Base-by-base conservation (phyloP, 2,797 vertebrate genomes). In the Muscicapa comitata region DNA sequence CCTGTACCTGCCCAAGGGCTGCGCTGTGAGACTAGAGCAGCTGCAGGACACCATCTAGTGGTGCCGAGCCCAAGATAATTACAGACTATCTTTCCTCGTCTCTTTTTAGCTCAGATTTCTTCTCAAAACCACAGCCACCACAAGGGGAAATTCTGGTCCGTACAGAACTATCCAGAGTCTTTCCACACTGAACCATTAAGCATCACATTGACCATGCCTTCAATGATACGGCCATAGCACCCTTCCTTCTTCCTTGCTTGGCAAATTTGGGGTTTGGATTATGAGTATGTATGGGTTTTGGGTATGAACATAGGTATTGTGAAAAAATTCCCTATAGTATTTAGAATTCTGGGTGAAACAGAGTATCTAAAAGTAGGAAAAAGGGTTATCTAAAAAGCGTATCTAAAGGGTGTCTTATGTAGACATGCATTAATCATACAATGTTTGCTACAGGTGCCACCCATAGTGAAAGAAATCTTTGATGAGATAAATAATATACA, bases 1-100 rank as follows among this genome's bases (percentile, higher is more conserved):
- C 51, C 31, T n/a, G 18, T 14, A 14, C 53, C 53, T 54, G 53
- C 31, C 51, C 53, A 3, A 2, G 31, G 18, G 13, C 31, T n/a
- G 53, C 19, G 29, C 51, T 21, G 31, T 21, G 19, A 14, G 19
- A 54, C 53, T n/a, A 54, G 53, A 55, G 53, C 88, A 81, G 96
- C 87, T 23, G 75, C 90, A 86, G 45, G 51, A 31, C 93, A 62
- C 96, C 96, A 95, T 76, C 96, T 95, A 91, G 96, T 16, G 96
- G 95, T 53, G 63, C 86, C 31, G 23, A n/a, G 51, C 25, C 55
- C 47, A 1, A 59, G 48, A 13, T 65, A 77, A 84, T 77, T 58
- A 53, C 58, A 35, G 3, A 20, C 6, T 2, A 25, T 17, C 24
- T 31, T 62, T 15, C 19, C n/a, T 48, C 9, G 5, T 7, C 21